Evolutionary conservation across 2,888 invertebrate species (phyloP), one percentile per base, ranked within the genome.

Genomic region (Cerceris rybyensis): DNA sequence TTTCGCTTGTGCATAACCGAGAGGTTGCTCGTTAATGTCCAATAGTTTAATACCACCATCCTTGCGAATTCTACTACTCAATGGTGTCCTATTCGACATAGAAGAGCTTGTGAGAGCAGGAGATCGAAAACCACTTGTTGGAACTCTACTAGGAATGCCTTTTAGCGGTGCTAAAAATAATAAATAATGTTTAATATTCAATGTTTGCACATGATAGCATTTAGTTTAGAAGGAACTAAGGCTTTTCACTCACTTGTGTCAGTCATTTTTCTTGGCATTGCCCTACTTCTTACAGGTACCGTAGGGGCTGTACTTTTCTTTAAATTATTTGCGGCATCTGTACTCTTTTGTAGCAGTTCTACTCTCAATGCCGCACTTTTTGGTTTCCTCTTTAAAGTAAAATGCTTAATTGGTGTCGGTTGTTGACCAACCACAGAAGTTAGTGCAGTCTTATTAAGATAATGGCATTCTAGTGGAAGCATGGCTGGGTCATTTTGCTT

Each of bases 381-480:
- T 0, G 98, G 98, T 93, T 98, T 98, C 65, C 98, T 95, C 93
- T 98, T 98, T 43, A 98, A 93, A 9, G 97, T 97, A 90, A 99
- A 99, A 93, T 99, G 98, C 93, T 98, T 98, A 1, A 96, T 94
- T 1, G 98, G 96, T 70, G 96, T 95, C 2, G 97, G 96, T 93
- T 97, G 96, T 88, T 96, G 96, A 1, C 96, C 96, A 80, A 96
- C 98, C 89, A 98, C 96, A 86, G 98, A 97, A 68, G 96, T 94
- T 89, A 98, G 94, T 66, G 98, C 98, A 92, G 96, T 96, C 93
- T 98, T 98, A 93, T 98, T 99, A 83, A 99, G 94, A 94, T 98
- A 99, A 91, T 98, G 97, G 93, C 98, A 98, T 93, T 99, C 99
- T 91, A 98, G 94, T 4, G 99, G 99, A 88, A 98, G 93, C 95